phyloP scores from a whole-genome alignment of 2,888 invertebrate genomes.

The Bellardia bayeri region DNA sequence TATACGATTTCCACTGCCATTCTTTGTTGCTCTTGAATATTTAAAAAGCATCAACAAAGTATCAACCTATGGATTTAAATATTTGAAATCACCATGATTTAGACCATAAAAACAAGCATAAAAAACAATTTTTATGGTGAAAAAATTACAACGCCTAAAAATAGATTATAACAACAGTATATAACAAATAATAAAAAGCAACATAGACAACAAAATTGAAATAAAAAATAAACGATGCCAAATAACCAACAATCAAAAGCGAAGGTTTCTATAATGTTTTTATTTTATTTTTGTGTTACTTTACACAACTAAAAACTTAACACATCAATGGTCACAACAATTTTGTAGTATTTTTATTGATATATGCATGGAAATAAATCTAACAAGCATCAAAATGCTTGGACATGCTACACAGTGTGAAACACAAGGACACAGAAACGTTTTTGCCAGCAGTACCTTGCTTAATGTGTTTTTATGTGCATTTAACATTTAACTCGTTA shows the following conservation, averaged over 20 bases:
- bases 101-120: conserved; percentile 50
- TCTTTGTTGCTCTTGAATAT: conserved; percentile 51
- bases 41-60: conserved; percentile 55
- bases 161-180: conserved; percentile 48
- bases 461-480: not conserved
- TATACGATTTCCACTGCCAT: not conserved
- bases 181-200: not conserved
- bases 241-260: conserved; percentile 43
- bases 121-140: conserved; percentile 8
- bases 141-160: conserved; percentile 46
- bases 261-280: not conserved
- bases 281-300: not conserved
- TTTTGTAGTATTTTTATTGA: conserved; percentile 30
- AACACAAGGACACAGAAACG: not conserved
- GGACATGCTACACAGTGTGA: not conserved
- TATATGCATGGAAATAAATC: conserved; percentile 25
- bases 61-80: conserved; percentile 50
- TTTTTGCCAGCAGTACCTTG: not conserved
- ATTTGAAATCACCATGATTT: conserved; percentile 50
- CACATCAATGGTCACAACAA: conserved; percentile 63
- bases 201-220: not conserved
- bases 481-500: not conserved
- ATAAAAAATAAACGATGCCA: conserved; percentile 20
- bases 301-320: conserved; percentile 59
- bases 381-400: conserved; percentile 25